Evolutionary conservation across 2,888 invertebrate genomes (phyloP).

Genomic region (Drosophila planitibia): DNA sequence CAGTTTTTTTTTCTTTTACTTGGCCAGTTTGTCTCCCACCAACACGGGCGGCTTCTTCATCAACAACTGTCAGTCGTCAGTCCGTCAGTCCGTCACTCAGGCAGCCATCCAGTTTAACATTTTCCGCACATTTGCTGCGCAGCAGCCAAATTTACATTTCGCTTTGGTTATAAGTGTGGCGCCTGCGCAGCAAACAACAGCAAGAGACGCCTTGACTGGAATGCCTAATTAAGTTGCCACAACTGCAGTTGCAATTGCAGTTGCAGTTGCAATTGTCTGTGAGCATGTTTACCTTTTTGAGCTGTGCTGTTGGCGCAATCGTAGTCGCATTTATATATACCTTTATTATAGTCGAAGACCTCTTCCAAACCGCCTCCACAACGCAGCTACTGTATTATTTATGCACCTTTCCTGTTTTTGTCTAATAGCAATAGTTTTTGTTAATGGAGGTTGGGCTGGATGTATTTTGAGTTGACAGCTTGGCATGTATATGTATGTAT

Average conservation of each 20-base stretch:
- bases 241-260: slow-evolving; percentile 34
- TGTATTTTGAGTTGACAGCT: slow-evolving; percentile 61
- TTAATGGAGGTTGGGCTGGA: slow-evolving; percentile 35
- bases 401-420: slow-evolving; percentile 18
- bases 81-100: slow-evolving; percentile 18
- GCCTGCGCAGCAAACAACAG: slow-evolving; percentile 57
- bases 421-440: slow-evolving; percentile 23
- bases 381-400: slow-evolving; percentile 44
- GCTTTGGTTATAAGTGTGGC: slow-evolving; percentile 61
- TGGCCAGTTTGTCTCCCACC: slow-evolving; percentile 13
- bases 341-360: slow-evolving; percentile 18
- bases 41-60: slow-evolving; percentile 45
- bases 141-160: slow-evolving; percentile 66
- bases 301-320: slow-evolving; percentile 17
- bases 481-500: slow-evolving; percentile 42
- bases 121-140: slow-evolving; percentile 46
- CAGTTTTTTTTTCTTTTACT: slow-evolving; percentile 11
- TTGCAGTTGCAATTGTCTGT: slow-evolving; percentile 26
- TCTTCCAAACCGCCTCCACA: slow-evolving; percentile 12
- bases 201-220: slow-evolving; percentile 39
- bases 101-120: slow-evolving; percentile 47
- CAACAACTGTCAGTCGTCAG: slow-evolving; percentile 66
- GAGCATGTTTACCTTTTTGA: slow-evolving; percentile 37
- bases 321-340: slow-evolving; percentile 39
- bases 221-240: slow-evolving; percentile 73